Conservation (phyloP, 2,888 invertebrate species). For the Temnothorax ravouxi region DNA sequence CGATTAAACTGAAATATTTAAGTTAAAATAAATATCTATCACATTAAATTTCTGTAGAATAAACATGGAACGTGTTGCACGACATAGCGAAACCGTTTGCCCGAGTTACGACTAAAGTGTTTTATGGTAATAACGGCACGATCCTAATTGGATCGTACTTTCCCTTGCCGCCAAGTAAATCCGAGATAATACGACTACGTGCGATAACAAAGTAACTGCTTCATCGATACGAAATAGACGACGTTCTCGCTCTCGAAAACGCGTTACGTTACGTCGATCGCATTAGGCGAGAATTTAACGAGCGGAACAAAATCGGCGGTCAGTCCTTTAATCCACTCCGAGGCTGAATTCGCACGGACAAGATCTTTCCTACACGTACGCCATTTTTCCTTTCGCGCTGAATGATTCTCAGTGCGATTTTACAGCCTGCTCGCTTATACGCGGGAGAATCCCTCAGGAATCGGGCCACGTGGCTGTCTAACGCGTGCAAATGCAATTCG, state of each 20-base stretch:
- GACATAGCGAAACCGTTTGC: constrained; percentile 26
- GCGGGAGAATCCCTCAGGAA: constrained; percentile 67
- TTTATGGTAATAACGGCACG: constrained; percentile 46
- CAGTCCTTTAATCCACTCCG: constrained; percentile 59
- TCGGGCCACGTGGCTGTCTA: constrained; percentile 77
- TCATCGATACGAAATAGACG: constrained; percentile 37
- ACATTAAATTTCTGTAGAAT: constrained; percentile 14
- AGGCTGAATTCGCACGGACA: constrained; percentile 61
- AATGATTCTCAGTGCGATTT: constrained; percentile 65
- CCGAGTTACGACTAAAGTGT: constrained; percentile 47
- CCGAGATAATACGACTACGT: constrained; percentile 42
- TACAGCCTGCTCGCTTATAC: constrained; percentile 37
- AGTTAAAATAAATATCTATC: constrained; percentile 20
- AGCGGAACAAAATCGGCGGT: constrained; percentile 64
- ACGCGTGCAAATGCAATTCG: constrained; percentile 74
- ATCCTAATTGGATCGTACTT: constrained; percentile 51
- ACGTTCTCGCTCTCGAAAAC: not conserved
- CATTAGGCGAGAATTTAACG: constrained; percentile 64
- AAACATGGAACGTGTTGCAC: constrained; percentile 11
- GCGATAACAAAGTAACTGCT: constrained; percentile 49
- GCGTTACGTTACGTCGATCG: constrained; percentile 56
- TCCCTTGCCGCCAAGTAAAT: constrained; percentile 38
- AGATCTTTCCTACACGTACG: constrained; percentile 7
- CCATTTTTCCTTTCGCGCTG: constrained; percentile 58
- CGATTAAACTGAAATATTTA: not conserved